Base-by-base conservation (phyloP, 2,113 vertebrate genomes). In the Halichoerus grypus region DNA sequence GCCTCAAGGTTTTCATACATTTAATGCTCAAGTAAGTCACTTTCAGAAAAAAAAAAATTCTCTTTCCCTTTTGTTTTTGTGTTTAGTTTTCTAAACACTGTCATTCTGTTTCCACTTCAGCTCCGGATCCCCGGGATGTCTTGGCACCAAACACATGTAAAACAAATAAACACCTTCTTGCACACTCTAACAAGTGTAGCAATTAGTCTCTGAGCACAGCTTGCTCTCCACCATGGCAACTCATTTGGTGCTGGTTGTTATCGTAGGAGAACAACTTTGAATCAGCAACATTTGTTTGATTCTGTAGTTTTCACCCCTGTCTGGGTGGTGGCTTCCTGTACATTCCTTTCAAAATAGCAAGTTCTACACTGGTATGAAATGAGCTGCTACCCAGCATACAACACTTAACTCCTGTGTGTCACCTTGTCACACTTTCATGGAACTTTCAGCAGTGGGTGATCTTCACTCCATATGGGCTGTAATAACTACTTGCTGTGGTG, bases 151-250 rank as follows among this genome's bases (percentile, higher is more conserved):
- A 96, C 95, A 97, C 97, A 98, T 97, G 97, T 97, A 97, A 98
- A 97, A 98, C 97, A 98, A 98, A 98, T 98, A 97, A 98, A 98
- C 96, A 98, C 97, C 97, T 98, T 97, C 97, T 97, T 97, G 97
- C 95, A 97, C 94, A 96, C 96, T 97, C 97, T 98, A 98, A 98
- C 97, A 98, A 98, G 97, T 97, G 95, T 97, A 94, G 97, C 98
- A 98, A 98, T 98, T 98, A 98, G 95, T 97, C 97, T 98, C 92
- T 36, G 69, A 97, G 95, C 97, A 98, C 98, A 97, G 97, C 97
- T 98, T 98, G 97, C 97, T 92, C 76, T 98, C 93, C 72, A 93
- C 86, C 76, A 74, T 5, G 1, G 96, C 97, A 95, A 81, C 95
- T 97, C 97, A 96, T 97, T 97, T 95, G 96, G 91, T 96, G 69